Base-by-base conservation (phyloP, 2,113 vertebrate species). In the Erinaceus europaeus region DNA sequence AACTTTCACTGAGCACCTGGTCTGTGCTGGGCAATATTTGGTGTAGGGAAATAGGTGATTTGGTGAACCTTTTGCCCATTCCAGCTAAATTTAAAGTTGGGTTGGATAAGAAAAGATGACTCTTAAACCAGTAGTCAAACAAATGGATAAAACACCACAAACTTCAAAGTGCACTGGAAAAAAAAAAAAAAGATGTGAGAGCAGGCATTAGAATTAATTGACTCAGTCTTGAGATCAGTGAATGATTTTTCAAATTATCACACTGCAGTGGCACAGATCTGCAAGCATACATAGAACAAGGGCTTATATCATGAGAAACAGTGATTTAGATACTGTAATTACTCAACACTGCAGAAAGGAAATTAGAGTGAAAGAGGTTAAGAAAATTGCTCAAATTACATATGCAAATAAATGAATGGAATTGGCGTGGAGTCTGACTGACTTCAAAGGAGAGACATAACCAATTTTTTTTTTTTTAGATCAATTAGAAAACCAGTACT, bases 211-310 rank as follows among this genome's bases (percentile, higher is more conserved):
- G 25, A 88, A 20, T 53, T 10, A 42, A 2, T 44, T 55, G 25
- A 76, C 23, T 90, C 69, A 46, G 72, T 69, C 20, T 55, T 48
- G 11, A 18, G 18, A 82, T 88, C 77, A 74, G 64, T 9, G 77
- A 84, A 55, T 76, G 44, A 18, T 91, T 84, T 91, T 64, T 13
- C 11, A 83, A 72, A n/a, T n/a, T n/a, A n/a, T n/a, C n/a, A n/a
- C n/a, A n/a, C n/a, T n/a, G n/a, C n/a, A n/a, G n/a, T n/a, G n/a
- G n/a, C n/a, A n/a, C n/a, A n/a, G n/a, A n/a, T n/a, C n/a, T n/a
- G n/a, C n/a, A n/a, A n/a, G n/a, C n/a, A n/a, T n/a, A n/a, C n/a
- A n/a, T n/a, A n/a, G n/a, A n/a, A n/a, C n/a, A n/a, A n/a, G n/a
- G n/a, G n/a, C n/a, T n/a, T n/a, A n/a, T n/a, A n/a, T n/a, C n/a